Evolutionary conservation across 37 sponge, comb jelly and placozoan genomes (phyloP), one percentile per base, ranked within the genome.

Genomic region (Eunapius fragilis): DNA sequence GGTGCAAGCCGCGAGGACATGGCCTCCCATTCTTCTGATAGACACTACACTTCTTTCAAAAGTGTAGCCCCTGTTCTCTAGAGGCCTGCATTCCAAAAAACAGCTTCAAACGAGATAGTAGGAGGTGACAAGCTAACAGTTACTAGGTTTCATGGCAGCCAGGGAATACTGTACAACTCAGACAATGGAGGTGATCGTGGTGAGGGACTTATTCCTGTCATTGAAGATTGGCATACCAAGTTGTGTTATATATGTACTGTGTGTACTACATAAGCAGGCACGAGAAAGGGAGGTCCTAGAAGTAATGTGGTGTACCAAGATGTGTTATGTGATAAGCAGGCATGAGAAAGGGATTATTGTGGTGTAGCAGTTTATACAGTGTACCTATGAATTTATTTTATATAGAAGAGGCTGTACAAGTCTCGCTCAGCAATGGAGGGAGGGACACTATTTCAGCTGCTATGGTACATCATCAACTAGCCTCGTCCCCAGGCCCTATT

Each of bases 381-480:
- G 41, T 41, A 41, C n/a, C n/a, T n/a, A n/a, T n/a, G n/a, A n/a
- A n/a, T n/a, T n/a, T n/a, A n/a, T n/a, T n/a, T n/a, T 77, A 33
- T 48, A 37, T 48, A 88, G 89, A 84, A 84, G 67, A 36, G 67
- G 23, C 67, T 80, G 68, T 85, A 85, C 81, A 19, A n/a, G 22
- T 48, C 58, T 23, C 19, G 37, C 34, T 89, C 90, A n/a, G 58
- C 68, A 45, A 28, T 31, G 69, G 90, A 89, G 34, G 33, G 71
- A 25, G 85, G 80, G 28, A 89, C 86, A 41, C 6, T 41, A 41
- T 41, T 6, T 41, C 41, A 41, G 41, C 41, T 41, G 41, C n/a
- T 89, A 41, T 9, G 41, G 41, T 41, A 6, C 41, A 41, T 3
- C 41, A 41, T 41, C 6, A 41, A 41, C 6, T 41, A 41, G 41